phyloP scores from a whole-genome alignment of 2,888 invertebrate species.

The Eretmocerus hayati region DNA sequence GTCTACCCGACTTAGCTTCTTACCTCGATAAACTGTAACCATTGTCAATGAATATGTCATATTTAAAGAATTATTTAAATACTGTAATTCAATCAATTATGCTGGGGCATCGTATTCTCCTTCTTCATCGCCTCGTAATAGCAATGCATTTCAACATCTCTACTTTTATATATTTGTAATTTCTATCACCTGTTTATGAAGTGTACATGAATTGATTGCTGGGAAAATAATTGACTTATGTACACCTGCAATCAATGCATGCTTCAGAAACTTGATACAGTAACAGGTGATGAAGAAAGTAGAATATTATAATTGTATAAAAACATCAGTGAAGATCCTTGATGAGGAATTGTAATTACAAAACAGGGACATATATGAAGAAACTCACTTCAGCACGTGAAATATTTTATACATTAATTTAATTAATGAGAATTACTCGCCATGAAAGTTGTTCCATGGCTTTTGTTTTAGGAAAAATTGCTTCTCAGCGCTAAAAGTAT shows the following conservation, averaged over 20 bases:
- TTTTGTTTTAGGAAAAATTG: conserved; percentile 27
- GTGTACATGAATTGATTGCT: no score
- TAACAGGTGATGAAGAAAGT: conserved; percentile 31
- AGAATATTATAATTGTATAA: conserved; percentile 31
- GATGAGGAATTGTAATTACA: conserved; percentile 33
- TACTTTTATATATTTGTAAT: no score
- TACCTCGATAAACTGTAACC: conserved; percentile 98
- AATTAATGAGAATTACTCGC: conserved; percentile 30
- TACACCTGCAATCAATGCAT: no score
- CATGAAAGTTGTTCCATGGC: conserved; percentile 25
- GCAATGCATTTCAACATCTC: no score
- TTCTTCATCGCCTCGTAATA: conserved; percentile 32
- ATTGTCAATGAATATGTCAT: conserved; percentile 33
- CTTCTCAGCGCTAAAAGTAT: conserved; percentile 11
- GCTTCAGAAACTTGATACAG: no score
- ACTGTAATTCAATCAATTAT: conserved; percentile 42
- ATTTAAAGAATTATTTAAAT: conserved; percentile 46
- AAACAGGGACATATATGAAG: conserved; percentile 16
- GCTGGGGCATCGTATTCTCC: conserved; percentile 31
- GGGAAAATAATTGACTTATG: no score
- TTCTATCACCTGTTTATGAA: no score
- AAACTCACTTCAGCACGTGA: conserved; percentile 31
- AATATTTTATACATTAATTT: conserved; percentile 42
- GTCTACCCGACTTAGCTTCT: conserved; percentile 88
- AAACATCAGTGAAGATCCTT: conserved; percentile 26